A percentile compares a stretch with the other conserved stretches of the same genome.
phyloP scores from a whole-genome alignment of 2,113 vertebrate species.

The Agapornis roseicollis region DNA sequence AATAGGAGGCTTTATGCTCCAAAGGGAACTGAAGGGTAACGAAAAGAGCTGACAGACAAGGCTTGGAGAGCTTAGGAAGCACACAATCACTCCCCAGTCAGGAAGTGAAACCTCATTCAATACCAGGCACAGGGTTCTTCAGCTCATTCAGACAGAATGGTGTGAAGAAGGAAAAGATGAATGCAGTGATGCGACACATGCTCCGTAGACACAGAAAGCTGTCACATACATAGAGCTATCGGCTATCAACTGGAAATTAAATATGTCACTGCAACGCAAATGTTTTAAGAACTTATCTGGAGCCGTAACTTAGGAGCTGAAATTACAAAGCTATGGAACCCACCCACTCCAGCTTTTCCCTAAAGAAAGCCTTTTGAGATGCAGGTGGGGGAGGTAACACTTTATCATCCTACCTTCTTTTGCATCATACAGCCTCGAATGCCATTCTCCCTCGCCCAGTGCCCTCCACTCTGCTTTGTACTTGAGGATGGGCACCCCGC shows the following conservation, averaged over 20 bases:
- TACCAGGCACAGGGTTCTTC: neutral
- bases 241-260: neutral
- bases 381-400: neutral
- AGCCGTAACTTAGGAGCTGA: neutral
- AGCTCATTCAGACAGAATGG: neutral
- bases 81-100: neutral
- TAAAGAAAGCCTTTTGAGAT: rapidly evolving
- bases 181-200: neutral
- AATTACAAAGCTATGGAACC: neutral
- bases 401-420: slow-evolving; percentile 80
- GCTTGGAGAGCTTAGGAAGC: neutral
- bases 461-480: slow-evolving; percentile 89
- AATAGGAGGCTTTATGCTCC: neutral
- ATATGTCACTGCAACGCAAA: neutral
- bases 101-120: neutral
- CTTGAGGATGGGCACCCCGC: slow-evolving; percentile 90
- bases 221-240: neutral
- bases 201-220: neutral
- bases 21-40: neutral
- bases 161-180: neutral
- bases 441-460: slow-evolving; percentile 79
- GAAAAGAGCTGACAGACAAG: neutral
- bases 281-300: neutral
- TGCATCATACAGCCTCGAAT: slow-evolving; percentile 77
- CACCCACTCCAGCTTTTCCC: neutral